Conservation (phyloP, 2,113 vertebrate species). For the Megalops atlanticus region DNA sequence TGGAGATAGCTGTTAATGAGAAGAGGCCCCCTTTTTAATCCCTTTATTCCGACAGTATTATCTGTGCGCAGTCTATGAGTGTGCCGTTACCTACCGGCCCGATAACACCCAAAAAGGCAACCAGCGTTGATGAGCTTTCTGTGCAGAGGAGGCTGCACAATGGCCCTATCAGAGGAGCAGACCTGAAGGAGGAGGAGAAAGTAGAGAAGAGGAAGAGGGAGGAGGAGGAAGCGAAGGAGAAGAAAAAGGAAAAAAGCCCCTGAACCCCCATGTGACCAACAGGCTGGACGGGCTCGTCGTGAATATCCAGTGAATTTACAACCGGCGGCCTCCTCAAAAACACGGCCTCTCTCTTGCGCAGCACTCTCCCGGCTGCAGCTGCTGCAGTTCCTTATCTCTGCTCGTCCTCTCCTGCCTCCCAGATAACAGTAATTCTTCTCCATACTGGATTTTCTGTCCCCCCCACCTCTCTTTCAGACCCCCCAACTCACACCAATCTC, state of each 20-base stretch:
- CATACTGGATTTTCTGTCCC: conserved; percentile 73
- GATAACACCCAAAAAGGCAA: conserved; percentile 93
- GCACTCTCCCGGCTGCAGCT: conserved; percentile 78
- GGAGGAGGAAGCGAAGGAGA: neutral
- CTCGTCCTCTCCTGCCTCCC: conserved; percentile 91
- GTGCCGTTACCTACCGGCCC: conserved; percentile 85
- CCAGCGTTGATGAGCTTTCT: conserved; percentile 98
- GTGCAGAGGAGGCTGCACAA: conserved; percentile 87
- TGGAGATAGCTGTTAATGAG: conserved; percentile 99
- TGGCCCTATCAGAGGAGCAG: conserved; percentile 88
- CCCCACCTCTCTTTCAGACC: neutral
- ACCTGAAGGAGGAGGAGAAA: conserved; percentile 63
- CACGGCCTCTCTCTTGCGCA: conserved; percentile 60
- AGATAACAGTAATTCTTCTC: conserved; percentile 99
- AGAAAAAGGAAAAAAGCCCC: conserved; percentile 59
- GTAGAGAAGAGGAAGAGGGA: conserved; percentile 36
- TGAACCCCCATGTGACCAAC: conserved; percentile 82
- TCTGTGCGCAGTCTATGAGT: conserved; percentile 96
- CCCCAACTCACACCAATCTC: conserved; percentile 10
- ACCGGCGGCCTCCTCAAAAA: conserved; percentile 61
- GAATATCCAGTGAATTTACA: conserved; percentile 93
- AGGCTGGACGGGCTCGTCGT: conserved; percentile 80
- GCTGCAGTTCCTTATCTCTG: conserved; percentile 89
- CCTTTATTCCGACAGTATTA: conserved; percentile 94
- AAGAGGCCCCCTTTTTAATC: conserved; percentile 93